Base-by-base conservation (phyloP, 2,888 invertebrate species). In the Drosophila anomalata region DNA sequence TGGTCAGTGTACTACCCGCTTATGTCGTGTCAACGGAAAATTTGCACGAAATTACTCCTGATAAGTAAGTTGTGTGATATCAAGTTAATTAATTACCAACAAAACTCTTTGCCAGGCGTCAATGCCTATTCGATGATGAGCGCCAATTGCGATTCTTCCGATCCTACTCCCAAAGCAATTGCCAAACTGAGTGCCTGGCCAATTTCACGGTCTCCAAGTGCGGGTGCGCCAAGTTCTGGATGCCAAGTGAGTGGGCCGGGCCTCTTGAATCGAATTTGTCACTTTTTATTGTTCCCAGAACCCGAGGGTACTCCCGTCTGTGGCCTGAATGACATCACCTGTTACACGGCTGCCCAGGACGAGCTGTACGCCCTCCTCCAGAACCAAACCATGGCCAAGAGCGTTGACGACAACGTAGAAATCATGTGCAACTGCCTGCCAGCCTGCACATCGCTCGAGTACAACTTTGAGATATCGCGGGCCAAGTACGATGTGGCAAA, bases 1-100 rank as follows among this genome's bases (percentile, higher is more conserved):
- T 95, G 17, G 94, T 95, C 5, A 94, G 94, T 17, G 93, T 95
- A 20, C 94, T 94, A 91, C 95, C 95, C 6, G 94, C 95, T 86
- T 95, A 95, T 94, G 95, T 95, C 93, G 94, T 94, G 11, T 95
- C 95, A 0, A 94, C 94, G 1, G 92, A 93, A 53, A 94, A 94
- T 72, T 92, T 95, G 11, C 92, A 92, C 73, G 93, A 93, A 56
- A 95, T 95, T 77, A 92, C 73, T 3, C 82, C 91, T 91, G 78
- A 94, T 93, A 87, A 90, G 91, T 91, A 75, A 75, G 78, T 39
- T 24, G 8, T 20, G 9, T 24, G 29, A 9, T 29, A 48, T 5
- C 3, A 4, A 24, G 42, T 56, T 14, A 1, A 22, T 9, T 39
- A n/a, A 20, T 57, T 52, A 12, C 11, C 17, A 20, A 20, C 9